Conservation (phyloP, 2,113 vertebrate species). For the Rhinogobius similis region DNA sequence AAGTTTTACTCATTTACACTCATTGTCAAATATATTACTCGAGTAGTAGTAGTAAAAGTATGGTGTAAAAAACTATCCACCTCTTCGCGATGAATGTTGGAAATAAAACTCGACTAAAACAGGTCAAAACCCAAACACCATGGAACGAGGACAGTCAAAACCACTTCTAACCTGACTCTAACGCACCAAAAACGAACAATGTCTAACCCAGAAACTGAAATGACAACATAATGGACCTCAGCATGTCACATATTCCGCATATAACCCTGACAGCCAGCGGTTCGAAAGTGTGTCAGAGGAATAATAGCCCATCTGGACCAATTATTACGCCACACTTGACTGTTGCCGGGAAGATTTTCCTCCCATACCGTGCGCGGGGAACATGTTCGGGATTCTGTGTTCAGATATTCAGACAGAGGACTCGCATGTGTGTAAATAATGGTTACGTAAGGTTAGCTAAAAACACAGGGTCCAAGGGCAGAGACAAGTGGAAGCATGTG, state of each 20-base stretch:
- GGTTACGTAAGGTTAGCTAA: constrained; percentile 18
- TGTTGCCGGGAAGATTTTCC: constrained; percentile 27
- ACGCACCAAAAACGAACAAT: not conserved
- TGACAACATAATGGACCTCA: constrained; percentile 4
- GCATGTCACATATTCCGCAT: constrained; percentile 10
- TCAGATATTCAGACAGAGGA: constrained; percentile 21
- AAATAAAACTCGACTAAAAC: not conserved
- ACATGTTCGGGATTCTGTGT: constrained; percentile 9
- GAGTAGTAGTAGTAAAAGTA: no score
- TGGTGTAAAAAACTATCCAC: no score
- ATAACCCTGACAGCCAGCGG: not conserved
- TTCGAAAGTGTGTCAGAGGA: constrained; percentile 8
- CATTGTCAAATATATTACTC: no score
- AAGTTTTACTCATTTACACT: no score
- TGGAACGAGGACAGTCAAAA: not conserved
- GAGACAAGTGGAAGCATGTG: constrained; percentile 3
- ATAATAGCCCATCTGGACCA: constrained; percentile 18
- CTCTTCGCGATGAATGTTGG: no score
- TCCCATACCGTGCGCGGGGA: no score
- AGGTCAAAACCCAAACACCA: not conserved
- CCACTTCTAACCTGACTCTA: not conserved
- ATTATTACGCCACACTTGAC: constrained; percentile 11
- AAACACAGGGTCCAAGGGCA: not conserved
- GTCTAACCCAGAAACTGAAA: not conserved
- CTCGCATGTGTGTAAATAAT: constrained; percentile 10